A percentile compares a stretch with the other conserved stretches of the same genome.
Evolutionary conservation across 2,113 vertebrate genomes (phyloP).

Genomic region (Pteropus alecto): DNA sequence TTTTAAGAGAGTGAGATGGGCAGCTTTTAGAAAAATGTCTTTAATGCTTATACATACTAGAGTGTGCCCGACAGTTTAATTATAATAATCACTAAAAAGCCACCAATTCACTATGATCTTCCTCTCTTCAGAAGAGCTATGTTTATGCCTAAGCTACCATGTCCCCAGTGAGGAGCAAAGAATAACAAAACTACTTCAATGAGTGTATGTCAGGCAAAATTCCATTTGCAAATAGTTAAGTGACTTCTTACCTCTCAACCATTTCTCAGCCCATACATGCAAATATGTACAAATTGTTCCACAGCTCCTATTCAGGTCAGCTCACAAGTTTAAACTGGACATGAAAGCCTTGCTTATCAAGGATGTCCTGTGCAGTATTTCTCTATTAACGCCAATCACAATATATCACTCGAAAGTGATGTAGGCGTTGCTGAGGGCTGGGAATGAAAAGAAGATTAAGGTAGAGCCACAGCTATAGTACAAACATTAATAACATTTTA

Average conservation of each 20-base stretch:
- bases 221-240: not conserved
- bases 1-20: not conserved
- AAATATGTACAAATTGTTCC: not conserved
- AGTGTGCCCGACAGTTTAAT: not conserved
- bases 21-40: not conserved
- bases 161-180: not conserved
- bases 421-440: not conserved
- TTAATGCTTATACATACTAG: not conserved
- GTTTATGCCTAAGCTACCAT: not conserved
- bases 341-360: not conserved
- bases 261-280: not conserved
- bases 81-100: not conserved
- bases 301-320: not conserved
- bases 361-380: not conserved
- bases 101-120: not conserved
- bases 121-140: not conserved
- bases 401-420: not conserved
- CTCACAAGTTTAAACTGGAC: not conserved
- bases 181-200: not conserved
- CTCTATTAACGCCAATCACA: not conserved
- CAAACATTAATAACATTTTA: not conserved
- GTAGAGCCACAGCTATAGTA: not conserved
- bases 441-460: not conserved
- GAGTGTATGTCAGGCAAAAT: not conserved
- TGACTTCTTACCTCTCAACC: not conserved